A percentile compares a stretch with the other conserved stretches of the same genome.
Conservation (phyloP, 2,888 invertebrate species). For the Perdita meconis region DNA sequence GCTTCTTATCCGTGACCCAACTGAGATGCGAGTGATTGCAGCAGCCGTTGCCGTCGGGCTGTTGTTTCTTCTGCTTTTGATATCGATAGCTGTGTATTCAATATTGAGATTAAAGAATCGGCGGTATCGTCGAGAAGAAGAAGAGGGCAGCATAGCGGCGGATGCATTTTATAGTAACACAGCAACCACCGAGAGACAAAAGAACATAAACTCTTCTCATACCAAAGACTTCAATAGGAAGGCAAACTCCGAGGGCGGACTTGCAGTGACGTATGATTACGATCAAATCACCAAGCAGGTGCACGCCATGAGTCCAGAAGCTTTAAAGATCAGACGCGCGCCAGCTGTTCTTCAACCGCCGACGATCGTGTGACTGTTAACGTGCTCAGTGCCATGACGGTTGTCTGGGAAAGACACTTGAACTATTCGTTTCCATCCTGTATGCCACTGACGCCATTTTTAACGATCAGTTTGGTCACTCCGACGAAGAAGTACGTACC, state of each 20-base stretch:
- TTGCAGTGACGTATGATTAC: conserved; percentile 81
- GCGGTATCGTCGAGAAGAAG: conserved; percentile 76
- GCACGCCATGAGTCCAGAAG: conserved; percentile 87
- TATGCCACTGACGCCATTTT: neutral
- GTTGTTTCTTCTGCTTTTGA: conserved; percentile 76
- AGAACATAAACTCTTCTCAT: conserved; percentile 51
- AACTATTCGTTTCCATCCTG: neutral
- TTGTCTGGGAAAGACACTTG: conserved; percentile 8
- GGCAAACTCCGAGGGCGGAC: conserved; percentile 73
- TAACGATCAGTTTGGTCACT: neutral
- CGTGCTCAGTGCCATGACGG: conserved; percentile 42
- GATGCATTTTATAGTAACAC: conserved; percentile 78
- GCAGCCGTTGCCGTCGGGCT: conserved; percentile 78
- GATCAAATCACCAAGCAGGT: conserved; percentile 80
- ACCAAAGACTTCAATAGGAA: conserved; percentile 65
- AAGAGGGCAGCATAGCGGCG: conserved; percentile 82
- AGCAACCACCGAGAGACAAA: conserved; percentile 54
- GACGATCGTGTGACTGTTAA: conserved; percentile 87
- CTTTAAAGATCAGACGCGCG: conserved; percentile 95
- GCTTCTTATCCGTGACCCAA: conserved; percentile 80
- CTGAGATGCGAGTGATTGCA: conserved; percentile 80
- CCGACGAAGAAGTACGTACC: neutral
- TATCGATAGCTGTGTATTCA: conserved; percentile 77
- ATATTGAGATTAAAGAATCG: conserved; percentile 75
- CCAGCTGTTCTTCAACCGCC: conserved; percentile 95